phyloP scores from a whole-genome alignment of 2,888 invertebrate species.

The Notocelia uddmanniana region DNA sequence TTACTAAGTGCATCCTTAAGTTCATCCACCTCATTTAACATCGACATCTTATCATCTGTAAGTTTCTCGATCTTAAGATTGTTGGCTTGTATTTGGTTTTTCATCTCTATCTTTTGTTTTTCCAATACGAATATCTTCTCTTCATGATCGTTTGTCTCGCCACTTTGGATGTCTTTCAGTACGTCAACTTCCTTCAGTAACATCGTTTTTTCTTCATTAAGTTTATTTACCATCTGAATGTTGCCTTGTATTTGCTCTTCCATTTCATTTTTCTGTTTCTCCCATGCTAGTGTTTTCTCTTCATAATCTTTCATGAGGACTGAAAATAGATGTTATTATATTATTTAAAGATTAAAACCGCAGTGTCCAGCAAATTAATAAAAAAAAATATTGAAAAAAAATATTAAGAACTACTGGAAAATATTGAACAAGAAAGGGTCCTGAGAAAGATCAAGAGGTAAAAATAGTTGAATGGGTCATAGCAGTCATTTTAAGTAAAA shows the following conservation, averaged over 20 bases:
- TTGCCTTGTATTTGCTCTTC: background rate
- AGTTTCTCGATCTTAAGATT: constrained; percentile 4
- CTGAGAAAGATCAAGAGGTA: too few species aligned
- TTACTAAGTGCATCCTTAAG: background rate
- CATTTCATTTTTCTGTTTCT: constrained; percentile 5
- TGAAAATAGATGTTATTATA: constrained; percentile 1
- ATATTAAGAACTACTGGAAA: too few species aligned
- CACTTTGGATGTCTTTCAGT: constrained; percentile 50
- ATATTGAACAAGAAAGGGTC: too few species aligned
- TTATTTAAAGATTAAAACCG: too few species aligned
- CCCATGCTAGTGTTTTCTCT: constrained; percentile 11
- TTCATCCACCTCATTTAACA: background rate
- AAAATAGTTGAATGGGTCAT: too few species aligned
- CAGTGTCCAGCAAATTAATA: too few species aligned
- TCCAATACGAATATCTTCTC: background rate
- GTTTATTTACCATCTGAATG: background rate
- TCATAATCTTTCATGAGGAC: constrained; percentile 6
- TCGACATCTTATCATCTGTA: background rate
- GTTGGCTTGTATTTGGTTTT: background rate
- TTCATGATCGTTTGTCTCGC: constrained; percentile 45
- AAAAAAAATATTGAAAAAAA: too few species aligned
- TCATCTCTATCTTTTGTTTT: constrained; percentile 16
- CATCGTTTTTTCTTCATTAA: constrained; percentile 51
- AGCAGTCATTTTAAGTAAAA: too few species aligned
- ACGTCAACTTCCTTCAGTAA: constrained; percentile 54